These are phyloP conservation scores for Montipora cactus DNA, from an alignment of 64 coral and sea anemone genomes.

Conservation along the genomic window DNA sequence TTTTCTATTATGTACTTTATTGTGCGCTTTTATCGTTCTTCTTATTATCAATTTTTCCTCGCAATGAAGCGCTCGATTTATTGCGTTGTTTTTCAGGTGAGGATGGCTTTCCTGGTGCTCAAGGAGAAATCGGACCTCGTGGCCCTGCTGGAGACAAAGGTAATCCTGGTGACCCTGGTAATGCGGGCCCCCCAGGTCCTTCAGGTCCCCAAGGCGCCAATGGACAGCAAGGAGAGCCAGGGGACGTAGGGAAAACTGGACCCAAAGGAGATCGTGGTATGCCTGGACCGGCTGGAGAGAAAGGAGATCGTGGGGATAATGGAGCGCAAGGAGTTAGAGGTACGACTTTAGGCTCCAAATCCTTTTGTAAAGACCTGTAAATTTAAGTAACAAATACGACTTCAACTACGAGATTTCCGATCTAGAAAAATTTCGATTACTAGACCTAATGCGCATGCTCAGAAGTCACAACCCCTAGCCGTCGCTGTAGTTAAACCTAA, in stretches of 20 bases:
- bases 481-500: too few relatives aligned
- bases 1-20: too few relatives aligned
- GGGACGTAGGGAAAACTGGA: neutral
- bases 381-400: too few relatives aligned
- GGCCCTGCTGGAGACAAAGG: constrained; percentile 37
- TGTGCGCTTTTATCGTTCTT: too few relatives aligned
- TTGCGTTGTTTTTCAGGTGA: constrained; percentile 37
- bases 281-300: constrained; percentile 28
- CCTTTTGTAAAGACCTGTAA: neutral
- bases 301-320: constrained; percentile 25
- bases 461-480: too few relatives aligned
- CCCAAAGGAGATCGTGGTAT: neutral
- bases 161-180: constrained; percentile 1
- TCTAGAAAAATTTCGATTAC: too few relatives aligned
- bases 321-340: neutral
- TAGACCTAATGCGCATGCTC: too few relatives aligned
- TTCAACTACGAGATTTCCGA: too few relatives aligned
- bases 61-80: neutral
- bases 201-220: neutral
- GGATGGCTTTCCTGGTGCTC: constrained; percentile 42
- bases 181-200: neutral
- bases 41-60: too few relatives aligned
- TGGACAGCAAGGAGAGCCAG: constrained; percentile 11
- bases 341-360: neutral
- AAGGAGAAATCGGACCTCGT: constrained; percentile 11